phyloP scores from a whole-genome alignment of 2,113 vertebrate genomes.

The Pollachius pollachius region DNA sequence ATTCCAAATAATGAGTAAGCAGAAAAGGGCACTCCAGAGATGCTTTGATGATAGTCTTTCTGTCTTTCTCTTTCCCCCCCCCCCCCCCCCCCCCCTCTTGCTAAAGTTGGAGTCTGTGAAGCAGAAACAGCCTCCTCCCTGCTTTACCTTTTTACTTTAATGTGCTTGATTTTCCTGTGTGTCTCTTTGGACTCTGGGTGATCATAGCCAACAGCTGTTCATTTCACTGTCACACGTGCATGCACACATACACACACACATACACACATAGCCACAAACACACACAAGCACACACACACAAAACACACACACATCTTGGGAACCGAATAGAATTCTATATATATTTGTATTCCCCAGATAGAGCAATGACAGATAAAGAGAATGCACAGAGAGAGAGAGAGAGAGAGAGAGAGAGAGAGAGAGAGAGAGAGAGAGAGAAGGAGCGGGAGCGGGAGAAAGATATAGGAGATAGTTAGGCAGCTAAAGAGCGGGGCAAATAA shows the following conservation, averaged over 20 bases:
- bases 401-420: constrained; percentile 39
- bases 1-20: constrained; percentile 4
- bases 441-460: constrained; percentile 23
- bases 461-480: constrained; percentile 30
- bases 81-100: not conserved
- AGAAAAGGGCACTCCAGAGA: constrained; percentile 14
- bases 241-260: not conserved
- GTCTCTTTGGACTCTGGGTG: constrained; percentile 30
- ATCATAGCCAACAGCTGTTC: constrained; percentile 38
- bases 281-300: constrained; percentile 18
- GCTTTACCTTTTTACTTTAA: not conserved
- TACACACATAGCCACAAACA: not conserved
- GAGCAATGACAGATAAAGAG: not conserved
- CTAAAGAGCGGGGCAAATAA: constrained; percentile 20
- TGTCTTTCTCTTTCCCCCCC: too few species aligned
- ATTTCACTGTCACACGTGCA: constrained; percentile 31
- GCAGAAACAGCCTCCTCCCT: constrained; percentile 17
- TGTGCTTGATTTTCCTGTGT: constrained; percentile 20
- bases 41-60: constrained; percentile 2
- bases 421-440: constrained; percentile 41
- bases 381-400: constrained; percentile 2
- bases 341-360: too few species aligned
- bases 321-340: too few species aligned
- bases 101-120: constrained; percentile 45
- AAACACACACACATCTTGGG: not conserved